Base-by-base conservation (phyloP, 2,888 invertebrate genomes). In the Drosophila mercatorum region DNA sequence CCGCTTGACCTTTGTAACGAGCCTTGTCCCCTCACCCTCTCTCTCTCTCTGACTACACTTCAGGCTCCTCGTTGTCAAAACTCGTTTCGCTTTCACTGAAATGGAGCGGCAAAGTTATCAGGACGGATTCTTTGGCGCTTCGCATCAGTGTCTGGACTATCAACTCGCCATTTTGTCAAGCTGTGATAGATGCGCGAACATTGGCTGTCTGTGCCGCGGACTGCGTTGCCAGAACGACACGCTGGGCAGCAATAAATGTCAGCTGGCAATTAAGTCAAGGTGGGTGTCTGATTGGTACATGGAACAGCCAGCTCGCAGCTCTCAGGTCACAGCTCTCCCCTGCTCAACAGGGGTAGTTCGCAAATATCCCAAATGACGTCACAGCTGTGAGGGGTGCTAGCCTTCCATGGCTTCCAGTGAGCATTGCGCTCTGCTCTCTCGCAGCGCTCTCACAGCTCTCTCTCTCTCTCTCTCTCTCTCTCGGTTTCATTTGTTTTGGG, bases 231-330 rank as follows among this genome's bases (percentile, higher is more conserved):
- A 57, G 75, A 74, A 75, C 80, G 85, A 78, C 78, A 77, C 74
- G 64, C 76, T 68, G 83, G 76, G 71, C 65, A 56, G 79, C 77
- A 83, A 83, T 88, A 76, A 88, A 81, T 78, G 83, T 85, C 78
- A 78, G 78, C 28, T 71, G 66, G 75, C 85, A 85, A 87, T 83
- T 84, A 88, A 78, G 75, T 69, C 80, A 61, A 78, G 81, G 70
- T 81, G 65, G 62, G 34, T 41, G 51, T 36, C 14, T 36, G 34
- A 11, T 0, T 28, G 44, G 51, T 0, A 12, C 17, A 11, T 14
- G n/a, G 26, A 2, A 14, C 12, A 40, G 38, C 1, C 22, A 22
- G 22, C 1, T 22, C 22, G 22, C 1, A 22, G 22, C 22, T 22
- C 22, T 22, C 1, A 22, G 22, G 1, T 22, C 22, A 0, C 40